Conservation (phyloP, 2,888 invertebrate species). For the Urechis unicinctus region DNA sequence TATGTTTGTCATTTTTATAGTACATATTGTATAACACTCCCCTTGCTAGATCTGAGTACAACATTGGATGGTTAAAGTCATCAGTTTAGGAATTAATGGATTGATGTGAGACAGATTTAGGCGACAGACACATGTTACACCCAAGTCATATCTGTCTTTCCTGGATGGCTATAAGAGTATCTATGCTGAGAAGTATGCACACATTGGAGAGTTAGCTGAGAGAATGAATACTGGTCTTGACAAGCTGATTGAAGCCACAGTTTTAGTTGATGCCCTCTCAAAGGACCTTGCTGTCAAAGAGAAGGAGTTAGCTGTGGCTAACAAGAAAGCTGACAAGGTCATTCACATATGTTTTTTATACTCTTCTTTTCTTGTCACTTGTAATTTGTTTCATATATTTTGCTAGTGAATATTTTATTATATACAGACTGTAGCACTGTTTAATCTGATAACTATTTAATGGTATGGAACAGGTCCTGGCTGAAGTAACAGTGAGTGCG, state of each 20-base stretch:
- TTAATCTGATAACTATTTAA: background rate
- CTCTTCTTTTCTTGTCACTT: background rate
- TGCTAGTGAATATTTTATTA: too few species aligned
- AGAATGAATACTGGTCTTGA: slow-evolving; percentile 40
- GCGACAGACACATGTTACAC: slow-evolving; percentile 77
- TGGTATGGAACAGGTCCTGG: slow-evolving; percentile 30
- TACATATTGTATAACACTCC: too few species aligned
- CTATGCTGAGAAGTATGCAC: slow-evolving; percentile 73
- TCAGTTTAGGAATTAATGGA: too few species aligned
- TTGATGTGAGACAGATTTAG: slow-evolving; percentile 58
- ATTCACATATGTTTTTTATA: background rate
- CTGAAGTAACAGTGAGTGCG: slow-evolving; percentile 41
- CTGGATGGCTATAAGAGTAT: slow-evolving; percentile 72
- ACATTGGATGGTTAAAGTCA: too few species aligned
- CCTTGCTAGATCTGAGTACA: too few species aligned
- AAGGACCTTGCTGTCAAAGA: slow-evolving; percentile 47
- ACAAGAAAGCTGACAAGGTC: slow-evolving; percentile 41
- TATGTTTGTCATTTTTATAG: too few species aligned
- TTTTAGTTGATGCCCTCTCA: slow-evolving; percentile 42
- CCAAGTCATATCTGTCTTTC: slow-evolving; percentile 80
- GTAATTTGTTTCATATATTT: background rate
- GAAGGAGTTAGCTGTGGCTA: slow-evolving; percentile 43
- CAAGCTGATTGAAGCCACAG: slow-evolving; percentile 40
- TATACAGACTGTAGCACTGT: too few species aligned
- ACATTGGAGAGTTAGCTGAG: slow-evolving; percentile 66